Base-by-base conservation (phyloP, 2,888 invertebrate species). In the Atrina japonica region DNA sequence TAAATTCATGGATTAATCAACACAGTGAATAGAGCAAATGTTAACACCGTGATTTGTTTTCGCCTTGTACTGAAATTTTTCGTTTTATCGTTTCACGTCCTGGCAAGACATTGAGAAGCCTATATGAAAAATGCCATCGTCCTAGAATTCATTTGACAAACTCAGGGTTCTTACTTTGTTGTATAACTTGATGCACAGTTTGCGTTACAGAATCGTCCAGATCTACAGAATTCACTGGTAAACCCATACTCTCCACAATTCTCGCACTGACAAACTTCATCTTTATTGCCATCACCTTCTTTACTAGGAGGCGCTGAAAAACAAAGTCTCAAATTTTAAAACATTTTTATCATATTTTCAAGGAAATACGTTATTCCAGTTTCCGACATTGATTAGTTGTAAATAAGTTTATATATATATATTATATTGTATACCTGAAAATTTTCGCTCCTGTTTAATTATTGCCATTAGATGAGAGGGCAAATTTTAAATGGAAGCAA, bases 221-320 rank as follows among this genome's bases (percentile, higher is more conserved):
- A 93, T 73, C 94, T 95, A 53, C 63, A 63, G 88, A 97, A 97
- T 87, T 97, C 96, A 0, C 94, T 94, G 1, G 94, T 94, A 88
- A 96, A 93, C 14, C 96, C 97, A 88, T 95, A 95, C 87, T 95
- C 95, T 5, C 96, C 95, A 89, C 97, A 97, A 50, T 94, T 94
- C 72, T 94, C 93, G 87, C 97, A 97, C 61, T 94, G 93, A 85
- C 94, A 94, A 80, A 96, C 92, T 50, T 95, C 95, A 84, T 95
- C 94, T 0, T 93, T 76, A 65, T 83, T 80, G 43, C 35, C 58
- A 49, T 56, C 65, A 55, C 45, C 53, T 16, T 27, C 18, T 6
- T 56, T 40, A 0, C 40, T n/a, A 9, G 40, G 40, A n/a, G 23
- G 30, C 18, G 30, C 59, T 67, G 29, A 9, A 35, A 60, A 64